Evolutionary conservation across 2,797 vertebrate genomes (phyloP).

Genomic region (Podarcis lilfordi): DNA sequence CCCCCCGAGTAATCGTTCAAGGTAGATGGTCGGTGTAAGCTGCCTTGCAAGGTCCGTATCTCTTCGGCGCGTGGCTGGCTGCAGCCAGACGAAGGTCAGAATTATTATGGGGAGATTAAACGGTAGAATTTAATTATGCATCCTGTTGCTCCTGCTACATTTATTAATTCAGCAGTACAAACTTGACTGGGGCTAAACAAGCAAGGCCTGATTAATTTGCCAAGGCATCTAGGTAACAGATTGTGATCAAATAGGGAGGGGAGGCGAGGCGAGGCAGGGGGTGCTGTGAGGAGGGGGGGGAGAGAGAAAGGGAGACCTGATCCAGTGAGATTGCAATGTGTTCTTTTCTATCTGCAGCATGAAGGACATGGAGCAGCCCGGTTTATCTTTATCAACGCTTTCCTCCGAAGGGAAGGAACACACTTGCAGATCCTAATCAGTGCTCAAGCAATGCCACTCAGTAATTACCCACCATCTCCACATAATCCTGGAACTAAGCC

Average conservation of each 20-base stretch:
- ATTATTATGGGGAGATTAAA: slow-evolving; percentile 92
- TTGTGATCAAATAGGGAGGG: slow-evolving; percentile 81
- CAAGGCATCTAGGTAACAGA: slow-evolving; percentile 86
- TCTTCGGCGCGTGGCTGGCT: slow-evolving; percentile 67
- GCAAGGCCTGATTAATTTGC: slow-evolving; percentile 86
- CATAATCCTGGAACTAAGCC: slow-evolving; percentile 97
- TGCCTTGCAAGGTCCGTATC: slow-evolving; percentile 52
- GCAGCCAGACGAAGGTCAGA: slow-evolving; percentile 85
- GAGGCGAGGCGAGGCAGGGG: neutral
- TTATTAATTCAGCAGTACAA: slow-evolving; percentile 86
- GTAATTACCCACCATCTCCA: slow-evolving; percentile 91
- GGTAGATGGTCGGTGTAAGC: slow-evolving; percentile 57
- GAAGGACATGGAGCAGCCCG: slow-evolving; percentile 80
- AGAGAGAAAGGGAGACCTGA: slow-evolving; percentile 71
- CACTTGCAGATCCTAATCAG: slow-evolving; percentile 88
- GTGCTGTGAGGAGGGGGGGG: neutral
- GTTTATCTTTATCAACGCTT: slow-evolving; percentile 84
- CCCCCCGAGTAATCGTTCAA: slow-evolving; percentile 48
- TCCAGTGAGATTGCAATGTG: slow-evolving; percentile 85
- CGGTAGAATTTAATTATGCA: slow-evolving; percentile 95
- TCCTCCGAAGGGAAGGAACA: slow-evolving; percentile 83
- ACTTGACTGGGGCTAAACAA: slow-evolving; percentile 82
- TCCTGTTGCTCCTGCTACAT: slow-evolving; percentile 80
- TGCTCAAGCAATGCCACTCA: slow-evolving; percentile 88
- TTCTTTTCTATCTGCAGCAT: slow-evolving; percentile 68